Evolutionary conservation across 2,113 vertebrate genomes (phyloP).

Genomic region (Bubo bubo): DNA sequence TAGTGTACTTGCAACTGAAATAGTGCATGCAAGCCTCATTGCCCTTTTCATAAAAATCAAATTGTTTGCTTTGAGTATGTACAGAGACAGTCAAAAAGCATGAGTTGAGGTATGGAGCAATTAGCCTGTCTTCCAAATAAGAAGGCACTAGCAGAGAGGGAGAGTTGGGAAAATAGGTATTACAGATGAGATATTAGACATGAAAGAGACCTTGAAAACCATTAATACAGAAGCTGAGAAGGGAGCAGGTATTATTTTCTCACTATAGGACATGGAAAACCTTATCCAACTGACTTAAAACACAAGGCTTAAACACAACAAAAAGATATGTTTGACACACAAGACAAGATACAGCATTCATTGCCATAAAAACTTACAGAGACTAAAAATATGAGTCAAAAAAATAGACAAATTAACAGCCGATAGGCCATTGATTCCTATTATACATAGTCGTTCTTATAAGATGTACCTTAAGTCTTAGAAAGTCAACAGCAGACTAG

Average conservation of each 20-base stretch:
- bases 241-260: neutral
- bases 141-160: neutral
- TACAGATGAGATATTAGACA: neutral
- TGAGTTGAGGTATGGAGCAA: neutral
- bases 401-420: neutral
- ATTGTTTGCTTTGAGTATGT: neutral
- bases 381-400: neutral
- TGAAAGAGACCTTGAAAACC: neutral
- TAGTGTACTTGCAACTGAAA: neutral
- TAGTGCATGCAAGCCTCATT: fast-evolving
- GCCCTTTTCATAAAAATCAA: neutral
- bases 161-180: neutral
- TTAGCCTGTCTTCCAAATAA: neutral
- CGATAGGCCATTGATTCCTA: neutral
- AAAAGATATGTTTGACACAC: neutral
- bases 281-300: neutral
- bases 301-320: neutral
- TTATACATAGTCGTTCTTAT: neutral
- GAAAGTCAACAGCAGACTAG: neutral
- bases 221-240: neutral
- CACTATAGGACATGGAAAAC: neutral
- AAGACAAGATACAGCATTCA: neutral
- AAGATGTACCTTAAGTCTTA: neutral
- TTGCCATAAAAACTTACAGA: neutral
- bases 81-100: neutral